Evolutionary conservation across 2,888 invertebrate species (phyloP).

Genomic region (Cephus rjabovi): DNA sequence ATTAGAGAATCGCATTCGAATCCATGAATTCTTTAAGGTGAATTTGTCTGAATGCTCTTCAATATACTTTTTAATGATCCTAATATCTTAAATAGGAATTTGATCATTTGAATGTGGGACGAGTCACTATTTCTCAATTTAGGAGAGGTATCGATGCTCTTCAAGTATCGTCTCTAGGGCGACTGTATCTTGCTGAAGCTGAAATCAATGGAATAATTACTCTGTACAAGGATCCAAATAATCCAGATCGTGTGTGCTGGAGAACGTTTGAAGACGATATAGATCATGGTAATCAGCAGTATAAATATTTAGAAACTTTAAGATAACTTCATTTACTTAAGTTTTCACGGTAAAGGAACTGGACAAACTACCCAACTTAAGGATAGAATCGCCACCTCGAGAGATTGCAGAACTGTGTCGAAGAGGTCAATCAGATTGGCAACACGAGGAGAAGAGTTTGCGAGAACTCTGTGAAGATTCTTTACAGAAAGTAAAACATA

Average conservation of each 20-base stretch:
- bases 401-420: slow-evolving; percentile 68
- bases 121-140: slow-evolving; percentile 78
- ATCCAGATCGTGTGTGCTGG: slow-evolving; percentile 78
- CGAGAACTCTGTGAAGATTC: slow-evolving; percentile 69
- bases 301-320: no score
- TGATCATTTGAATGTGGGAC: slow-evolving; percentile 77
- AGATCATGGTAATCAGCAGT: slow-evolving; percentile 73
- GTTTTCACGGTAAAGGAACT: slow-evolving; percentile 76
- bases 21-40: slow-evolving; percentile 78
- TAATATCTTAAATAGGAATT: slow-evolving; percentile 69
- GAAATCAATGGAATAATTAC: slow-evolving; percentile 75
- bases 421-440: slow-evolving; percentile 69
- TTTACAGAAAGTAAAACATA: slow-evolving; percentile 73
- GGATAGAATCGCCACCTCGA: slow-evolving; percentile 70
- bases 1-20: slow-evolving; percentile 73
- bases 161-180: slow-evolving; percentile 72
- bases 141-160: slow-evolving; percentile 76
- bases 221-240: slow-evolving; percentile 80
- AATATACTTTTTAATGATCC: slow-evolving; percentile 3
- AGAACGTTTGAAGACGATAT: slow-evolving; percentile 82
- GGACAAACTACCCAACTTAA: slow-evolving; percentile 76
- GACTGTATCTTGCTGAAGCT: slow-evolving; percentile 71
- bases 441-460: slow-evolving; percentile 48
- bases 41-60: background rate
- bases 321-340: slow-evolving; percentile 42